phyloP scores from a whole-genome alignment of 2,888 invertebrate species.

The Cloeon dipterum region DNA sequence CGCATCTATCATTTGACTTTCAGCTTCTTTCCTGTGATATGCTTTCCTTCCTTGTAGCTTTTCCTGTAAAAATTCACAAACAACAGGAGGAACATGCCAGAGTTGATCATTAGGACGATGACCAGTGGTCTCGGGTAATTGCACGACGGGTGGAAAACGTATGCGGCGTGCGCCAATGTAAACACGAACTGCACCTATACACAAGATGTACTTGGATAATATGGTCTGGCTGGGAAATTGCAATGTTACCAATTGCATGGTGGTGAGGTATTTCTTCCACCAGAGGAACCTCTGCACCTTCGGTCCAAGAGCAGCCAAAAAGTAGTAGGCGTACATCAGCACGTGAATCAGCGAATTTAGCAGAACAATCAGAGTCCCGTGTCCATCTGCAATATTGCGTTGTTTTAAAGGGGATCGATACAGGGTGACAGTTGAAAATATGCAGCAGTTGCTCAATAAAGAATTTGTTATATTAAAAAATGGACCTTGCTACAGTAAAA shows the following conservation, averaged over 20 bases:
- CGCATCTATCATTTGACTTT: too few species aligned
- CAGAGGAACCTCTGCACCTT: constrained; percentile 2
- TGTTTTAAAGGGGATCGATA: too few species aligned
- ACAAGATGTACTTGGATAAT: too few species aligned
- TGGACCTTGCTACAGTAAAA: too few species aligned
- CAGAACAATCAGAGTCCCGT: constrained; percentile 10
- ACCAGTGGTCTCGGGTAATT: constrained; percentile 29
- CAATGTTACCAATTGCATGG: constrained; percentile 5
- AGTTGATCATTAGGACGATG: constrained; percentile 34
- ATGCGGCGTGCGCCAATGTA: constrained; percentile 27
- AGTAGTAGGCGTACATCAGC: constrained; percentile 17
- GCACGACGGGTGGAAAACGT: constrained; percentile 27
- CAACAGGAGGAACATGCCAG: constrained; percentile 37
- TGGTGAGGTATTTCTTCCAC: constrained; percentile 6
- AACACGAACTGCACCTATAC: constrained; percentile 38
- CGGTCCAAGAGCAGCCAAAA: constrained; percentile 1
- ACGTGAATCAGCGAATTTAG: constrained; percentile 25
- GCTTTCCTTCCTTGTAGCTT: too few species aligned
- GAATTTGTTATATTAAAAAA: too few species aligned
- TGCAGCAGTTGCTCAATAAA: too few species aligned
- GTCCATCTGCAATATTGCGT: constrained; percentile 8
- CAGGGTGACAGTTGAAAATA: too few species aligned
- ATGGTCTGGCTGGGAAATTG: too few species aligned
- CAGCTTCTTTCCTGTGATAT: too few species aligned
- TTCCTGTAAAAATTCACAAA: constrained; percentile 44